Conservation (phyloP, 2,888 invertebrate species). For the Scrobipalpa atriplicella region DNA sequence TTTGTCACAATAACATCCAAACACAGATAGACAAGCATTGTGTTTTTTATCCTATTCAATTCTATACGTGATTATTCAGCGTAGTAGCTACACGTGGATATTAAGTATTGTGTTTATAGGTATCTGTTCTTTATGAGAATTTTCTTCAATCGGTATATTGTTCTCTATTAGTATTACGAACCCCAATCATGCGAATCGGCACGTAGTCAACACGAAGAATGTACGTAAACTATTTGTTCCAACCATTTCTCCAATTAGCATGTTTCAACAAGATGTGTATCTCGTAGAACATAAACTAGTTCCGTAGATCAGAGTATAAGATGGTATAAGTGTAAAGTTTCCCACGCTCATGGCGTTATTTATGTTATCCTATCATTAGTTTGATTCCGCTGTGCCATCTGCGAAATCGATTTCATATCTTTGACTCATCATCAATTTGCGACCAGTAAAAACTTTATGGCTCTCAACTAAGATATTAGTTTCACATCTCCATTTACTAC, state of each 20-base stretch:
- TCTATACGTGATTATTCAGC: neutral
- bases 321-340: constrained; percentile 10
- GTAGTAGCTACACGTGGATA: too few relatives aligned
- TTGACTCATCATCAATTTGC: constrained; percentile 26
- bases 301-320: neutral
- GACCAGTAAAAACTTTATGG: constrained; percentile 21
- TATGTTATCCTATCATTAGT: constrained; percentile 32
- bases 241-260: constrained; percentile 20
- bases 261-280: constrained; percentile 12
- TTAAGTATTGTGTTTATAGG: too few relatives aligned
- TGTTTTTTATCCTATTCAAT: neutral
- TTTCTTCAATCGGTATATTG: neutral
- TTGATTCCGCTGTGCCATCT: constrained; percentile 22
- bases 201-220: constrained; percentile 6
- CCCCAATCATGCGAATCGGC: constrained; percentile 3
- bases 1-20: neutral
- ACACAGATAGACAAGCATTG: neutral
- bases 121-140: neutral
- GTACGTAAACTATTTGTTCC: constrained; percentile 1
- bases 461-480: constrained; percentile 16
- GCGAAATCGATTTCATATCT: constrained; percentile 31
- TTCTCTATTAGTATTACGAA: neutral
- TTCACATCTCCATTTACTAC: neutral
- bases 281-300: neutral
- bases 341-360: constrained; percentile 29